phyloP scores from a whole-genome alignment of 2,888 invertebrate species.

The Sphinx pinastri region DNA sequence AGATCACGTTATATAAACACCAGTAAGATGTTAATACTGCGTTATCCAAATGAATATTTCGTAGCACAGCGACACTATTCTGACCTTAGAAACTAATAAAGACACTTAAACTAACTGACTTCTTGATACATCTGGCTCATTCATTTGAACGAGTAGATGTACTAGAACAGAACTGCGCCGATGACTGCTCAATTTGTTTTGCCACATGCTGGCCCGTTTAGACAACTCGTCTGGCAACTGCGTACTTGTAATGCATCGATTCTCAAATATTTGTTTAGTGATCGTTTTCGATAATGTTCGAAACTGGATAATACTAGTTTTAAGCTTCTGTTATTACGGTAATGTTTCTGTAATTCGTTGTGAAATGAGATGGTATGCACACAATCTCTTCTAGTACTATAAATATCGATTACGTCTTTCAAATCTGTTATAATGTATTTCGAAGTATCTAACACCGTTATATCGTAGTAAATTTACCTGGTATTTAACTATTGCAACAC shows the following conservation, averaged over 20 bases:
- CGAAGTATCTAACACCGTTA: background rate
- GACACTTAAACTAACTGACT: constrained; percentile 18
- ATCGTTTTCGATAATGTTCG: constrained; percentile 8
- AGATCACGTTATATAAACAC: background rate
- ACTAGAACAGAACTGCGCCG: constrained; percentile 21
- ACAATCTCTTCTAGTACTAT: background rate
- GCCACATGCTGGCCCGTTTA: constrained; percentile 32
- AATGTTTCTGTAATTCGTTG: constrained; percentile 9
- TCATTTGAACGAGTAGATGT: constrained; percentile 3
- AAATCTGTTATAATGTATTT: background rate
- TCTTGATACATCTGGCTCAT: constrained; percentile 24
- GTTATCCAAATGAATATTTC: constrained; percentile 4
- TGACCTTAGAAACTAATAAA: constrained; percentile 23
- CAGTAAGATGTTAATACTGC: background rate
- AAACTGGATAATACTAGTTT: constrained; percentile 16
- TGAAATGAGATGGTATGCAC: background rate
- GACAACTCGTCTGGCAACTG: constrained; percentile 32
- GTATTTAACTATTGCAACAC: background rate
- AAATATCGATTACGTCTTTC: background rate
- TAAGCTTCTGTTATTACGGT: background rate
- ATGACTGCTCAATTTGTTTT: constrained; percentile 26
- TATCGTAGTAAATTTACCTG: background rate
- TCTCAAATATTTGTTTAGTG: constrained; percentile 30
- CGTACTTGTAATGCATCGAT: constrained; percentile 28
- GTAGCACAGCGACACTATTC: constrained; percentile 15